Base-by-base conservation (phyloP, 2,113 vertebrate genomes). In the Peromyscus leucopus region DNA sequence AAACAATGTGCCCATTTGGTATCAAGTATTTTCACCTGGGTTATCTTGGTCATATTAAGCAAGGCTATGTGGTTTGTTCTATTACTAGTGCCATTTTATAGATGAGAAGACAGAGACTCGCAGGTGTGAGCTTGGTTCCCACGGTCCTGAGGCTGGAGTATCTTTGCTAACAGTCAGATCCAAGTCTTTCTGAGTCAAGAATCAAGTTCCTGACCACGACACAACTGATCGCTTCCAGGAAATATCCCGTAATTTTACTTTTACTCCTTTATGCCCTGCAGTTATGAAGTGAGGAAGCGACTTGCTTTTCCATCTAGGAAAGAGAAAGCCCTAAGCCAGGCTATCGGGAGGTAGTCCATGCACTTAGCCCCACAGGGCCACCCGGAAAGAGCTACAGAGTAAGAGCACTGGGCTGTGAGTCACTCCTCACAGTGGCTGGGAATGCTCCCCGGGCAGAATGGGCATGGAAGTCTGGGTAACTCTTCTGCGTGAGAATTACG, bases 141-240 rank as follows among this genome's bases (percentile, higher is more conserved):
- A 76, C 21, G 26, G 42, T 86, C 80, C 92, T 19, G 57, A 93
- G 94, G 4, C 59, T 71, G 33, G 15, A 31, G 21, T 69, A 5
- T 59, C 48, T 91, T 89, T 91, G 71, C 31, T 39, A 71, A 92
- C 33, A 48, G 33, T 82, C 65, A 72, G 69, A 71, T 21, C 12
- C 80, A 88, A 75, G 59, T 83, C 67, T 95, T 7, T 90, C 28
- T 90, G 42, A 96, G 67, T 89, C 39, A 90, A 88, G 63, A 90
- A 83, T 12, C 1, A 12, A 80, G 42, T n/a, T 67, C 59, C 33
- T 3, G 5, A 39, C n/a, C 28, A 12, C 4, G 1, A 26, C 4
- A 39, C 2, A 33, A 21, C 21, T 67, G 57, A 42, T 26, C 85
- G 72, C 46, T 57, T 86, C 59, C 5, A 6, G 42, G 67, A 93